Base-by-base conservation (phyloP, 2,113 vertebrate species). In the Lophochroa leadbeateri region DNA sequence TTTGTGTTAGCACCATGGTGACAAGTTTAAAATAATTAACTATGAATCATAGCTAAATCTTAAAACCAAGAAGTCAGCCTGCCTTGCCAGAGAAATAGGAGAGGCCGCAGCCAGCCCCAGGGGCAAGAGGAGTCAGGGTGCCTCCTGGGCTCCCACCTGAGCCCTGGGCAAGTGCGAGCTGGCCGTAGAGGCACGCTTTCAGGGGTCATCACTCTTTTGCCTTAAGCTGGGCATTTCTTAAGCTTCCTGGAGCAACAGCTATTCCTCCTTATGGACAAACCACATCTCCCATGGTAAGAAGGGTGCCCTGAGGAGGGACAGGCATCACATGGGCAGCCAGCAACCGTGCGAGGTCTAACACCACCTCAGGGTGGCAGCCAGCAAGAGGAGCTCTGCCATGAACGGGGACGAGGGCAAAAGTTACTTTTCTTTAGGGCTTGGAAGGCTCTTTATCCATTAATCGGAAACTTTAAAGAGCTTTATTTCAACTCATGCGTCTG, bases 221-320 rank as follows among this genome's bases (percentile, higher is more conserved):
- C 35, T 85, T 37, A 6, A 49, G 57, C 14, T 33, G 27, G 37
- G 37, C 37, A 39, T 57, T 72, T 50, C 58, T 44, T 57, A 50
- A 50, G 5, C 37, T 69, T 41, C 24, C 60, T 44, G 47, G 20
- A 86, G 14, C 24, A 31, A 63, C 0, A 1, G 21, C 52, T 57
- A 16, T 10, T 28, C 0, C 1, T 46, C 60, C 35, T 63, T 39
- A 21, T 0, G 1, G 44, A 43, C 2, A 2, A 71, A 33, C 27
- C 41, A 57, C 10, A 57, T 28, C 10, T 60, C 21, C 31, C 17
- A 17, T 1, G 6, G 47, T 1, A 1, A 49, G 52, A 18, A 60
- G 27, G 13, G n/a, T 77, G 58, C 35, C 29, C 9, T 11, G 2
- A 43, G 33, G 18, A 39, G 70, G 43, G 13, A 46, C 1, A 1